Conservation (phyloP, 2,113 vertebrate species). For the Rhinopomastus cyanomelas region DNA sequence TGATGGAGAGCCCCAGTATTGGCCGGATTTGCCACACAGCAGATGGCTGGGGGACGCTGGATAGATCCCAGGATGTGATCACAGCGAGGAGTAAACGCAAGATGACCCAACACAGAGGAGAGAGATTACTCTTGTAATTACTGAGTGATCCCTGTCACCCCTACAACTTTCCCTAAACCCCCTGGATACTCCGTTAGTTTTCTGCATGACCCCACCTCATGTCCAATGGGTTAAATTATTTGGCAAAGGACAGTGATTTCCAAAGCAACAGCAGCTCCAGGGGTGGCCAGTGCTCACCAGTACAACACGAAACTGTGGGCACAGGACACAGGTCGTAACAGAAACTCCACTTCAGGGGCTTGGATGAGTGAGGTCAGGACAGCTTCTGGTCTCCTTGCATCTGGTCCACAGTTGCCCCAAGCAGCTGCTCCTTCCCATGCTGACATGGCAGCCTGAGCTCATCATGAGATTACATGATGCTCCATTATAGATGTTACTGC, state of each 20-base stretch:
- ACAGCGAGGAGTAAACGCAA: conserved; percentile 3
- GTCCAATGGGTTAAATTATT: not conserved
- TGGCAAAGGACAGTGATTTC: not conserved
- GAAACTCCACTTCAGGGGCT: not conserved
- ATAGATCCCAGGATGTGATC: conserved; percentile 3
- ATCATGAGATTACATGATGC: fast-evolving
- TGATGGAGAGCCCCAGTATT: not conserved
- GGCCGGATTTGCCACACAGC: conserved; percentile 28
- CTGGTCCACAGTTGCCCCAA: not conserved
- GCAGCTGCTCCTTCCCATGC: not conserved
- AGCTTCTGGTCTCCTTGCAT: not conserved
- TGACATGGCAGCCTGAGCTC: not conserved
- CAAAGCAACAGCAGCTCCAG: not conserved
- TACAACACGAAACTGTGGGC: not conserved
- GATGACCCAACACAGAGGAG: conserved; percentile 7
- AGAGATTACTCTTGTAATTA: conserved; percentile 12
- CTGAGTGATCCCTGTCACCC: not conserved
- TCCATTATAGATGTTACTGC: not conserved
- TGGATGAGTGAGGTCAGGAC: not conserved
- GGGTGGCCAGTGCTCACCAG: not conserved
- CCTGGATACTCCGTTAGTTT: conserved; percentile 17
- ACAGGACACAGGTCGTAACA: not conserved
- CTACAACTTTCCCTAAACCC: not conserved
- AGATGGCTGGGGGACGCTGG: conserved; percentile 30
- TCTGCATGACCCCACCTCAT: conserved; percentile 1